phyloP scores from a whole-genome alignment of 30 jellyfish, hydroid and myxozoan species.

The Pelagia noctiluca region DNA sequence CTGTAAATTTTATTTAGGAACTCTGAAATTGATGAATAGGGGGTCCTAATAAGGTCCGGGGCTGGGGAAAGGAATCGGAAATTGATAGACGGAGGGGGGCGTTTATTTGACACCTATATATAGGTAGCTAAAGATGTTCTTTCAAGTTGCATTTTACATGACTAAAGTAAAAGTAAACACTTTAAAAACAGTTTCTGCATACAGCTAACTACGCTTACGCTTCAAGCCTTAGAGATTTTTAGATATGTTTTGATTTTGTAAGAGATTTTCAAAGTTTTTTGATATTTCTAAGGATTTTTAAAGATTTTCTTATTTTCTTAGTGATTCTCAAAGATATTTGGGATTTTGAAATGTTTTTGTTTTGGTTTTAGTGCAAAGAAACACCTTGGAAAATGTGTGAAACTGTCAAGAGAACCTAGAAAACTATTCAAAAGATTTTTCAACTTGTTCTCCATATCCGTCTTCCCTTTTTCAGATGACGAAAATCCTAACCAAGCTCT shows the following conservation, averaged over 20 bases:
- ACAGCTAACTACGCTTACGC: neutral
- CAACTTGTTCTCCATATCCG: conserved; percentile 59
- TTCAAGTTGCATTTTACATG: too few species aligned
- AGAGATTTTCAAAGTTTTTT: neutral
- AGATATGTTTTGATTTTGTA: too few species aligned
- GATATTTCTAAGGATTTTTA: neutral
- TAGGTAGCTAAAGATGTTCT: too few species aligned
- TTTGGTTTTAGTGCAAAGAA: conserved; percentile 57
- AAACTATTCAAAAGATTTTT: conserved; percentile 67
- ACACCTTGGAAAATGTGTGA: conserved; percentile 73
- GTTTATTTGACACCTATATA: too few species aligned
- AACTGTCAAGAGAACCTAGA: conserved; percentile 39
- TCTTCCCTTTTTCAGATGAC: conserved; percentile 51
- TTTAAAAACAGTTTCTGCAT: neutral
- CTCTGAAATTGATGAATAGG: too few species aligned
- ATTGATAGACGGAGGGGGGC: too few species aligned
- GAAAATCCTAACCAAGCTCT: conserved; percentile 58
- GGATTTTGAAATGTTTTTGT: neutral
- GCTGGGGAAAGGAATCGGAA: too few species aligned
- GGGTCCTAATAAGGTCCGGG: too few species aligned
- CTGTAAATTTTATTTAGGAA: too few species aligned
- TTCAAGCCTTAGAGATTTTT: neutral
- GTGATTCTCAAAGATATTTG: neutral
- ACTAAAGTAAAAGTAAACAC: too few species aligned
- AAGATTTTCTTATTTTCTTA: neutral